These are phyloP conservation scores for Catharus fuscescens DNA, from an alignment of 2,113 vertebrate genomes.

Conservation along the genomic window DNA sequence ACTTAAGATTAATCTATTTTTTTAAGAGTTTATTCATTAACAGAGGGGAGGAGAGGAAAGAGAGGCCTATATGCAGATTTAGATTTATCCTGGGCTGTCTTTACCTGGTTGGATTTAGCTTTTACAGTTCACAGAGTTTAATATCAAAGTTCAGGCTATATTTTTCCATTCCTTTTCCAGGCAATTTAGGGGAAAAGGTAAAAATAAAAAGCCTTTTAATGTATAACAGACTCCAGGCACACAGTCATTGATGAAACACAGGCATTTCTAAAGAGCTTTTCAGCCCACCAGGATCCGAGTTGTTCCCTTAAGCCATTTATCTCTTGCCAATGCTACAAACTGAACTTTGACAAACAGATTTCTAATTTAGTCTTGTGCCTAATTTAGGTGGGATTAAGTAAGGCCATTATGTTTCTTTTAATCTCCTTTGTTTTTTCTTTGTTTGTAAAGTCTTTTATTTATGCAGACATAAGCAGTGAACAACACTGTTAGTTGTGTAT, in stretches of 20 bases:
- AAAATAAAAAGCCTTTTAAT: conserved; percentile 2
- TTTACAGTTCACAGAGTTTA: conserved; percentile 8
- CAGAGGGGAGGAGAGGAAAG: neutral
- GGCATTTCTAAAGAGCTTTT: neutral
- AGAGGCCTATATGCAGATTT: neutral
- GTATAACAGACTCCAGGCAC: neutral
- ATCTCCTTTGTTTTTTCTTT: neutral
- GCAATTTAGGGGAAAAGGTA: neutral
- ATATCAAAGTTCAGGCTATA: neutral
- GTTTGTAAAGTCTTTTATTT: neutral
- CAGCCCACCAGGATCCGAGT: neutral
- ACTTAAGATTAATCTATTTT: neutral
- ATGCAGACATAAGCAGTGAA: neutral
- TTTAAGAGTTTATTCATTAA: neutral
- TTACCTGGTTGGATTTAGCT: neutral
- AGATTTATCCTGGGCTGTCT: neutral
- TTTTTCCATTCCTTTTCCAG: neutral
- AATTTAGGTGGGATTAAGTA: neutral
- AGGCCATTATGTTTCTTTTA: neutral
- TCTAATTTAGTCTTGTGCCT: neutral
- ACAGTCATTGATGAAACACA: neutral
- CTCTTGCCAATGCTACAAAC: neutral
- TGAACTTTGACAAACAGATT: neutral
- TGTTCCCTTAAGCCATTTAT: neutral
- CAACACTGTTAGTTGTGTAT: neutral